phyloP scores from a whole-genome alignment of 2,888 invertebrate genomes.

The Troides aeacus region DNA sequence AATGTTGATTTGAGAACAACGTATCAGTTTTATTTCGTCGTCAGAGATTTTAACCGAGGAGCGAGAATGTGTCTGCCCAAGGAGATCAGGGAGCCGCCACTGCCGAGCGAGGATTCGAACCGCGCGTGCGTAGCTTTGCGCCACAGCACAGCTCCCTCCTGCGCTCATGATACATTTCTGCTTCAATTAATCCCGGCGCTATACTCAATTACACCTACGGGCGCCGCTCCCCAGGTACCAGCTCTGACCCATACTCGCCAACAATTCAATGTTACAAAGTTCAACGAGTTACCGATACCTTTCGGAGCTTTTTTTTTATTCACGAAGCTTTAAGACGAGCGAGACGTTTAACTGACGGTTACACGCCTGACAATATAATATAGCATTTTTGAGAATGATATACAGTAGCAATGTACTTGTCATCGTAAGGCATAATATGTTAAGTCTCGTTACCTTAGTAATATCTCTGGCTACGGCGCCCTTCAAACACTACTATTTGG shows the following conservation, averaged over 20 bases:
- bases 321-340: too few species aligned
- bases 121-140: slow-evolving; percentile 68
- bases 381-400: too few species aligned
- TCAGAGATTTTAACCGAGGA: slow-evolving; percentile 1
- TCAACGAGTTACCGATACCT: neutral
- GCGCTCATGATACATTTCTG: slow-evolving; percentile 76
- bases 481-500: too few species aligned
- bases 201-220: slow-evolving; percentile 71
- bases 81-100: slow-evolving; percentile 61
- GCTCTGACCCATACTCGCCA: slow-evolving; percentile 36
- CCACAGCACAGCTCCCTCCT: slow-evolving; percentile 61
- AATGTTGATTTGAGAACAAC: neutral
- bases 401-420: too few species aligned
- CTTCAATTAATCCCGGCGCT: slow-evolving; percentile 74
- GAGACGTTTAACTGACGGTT: too few species aligned
- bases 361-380: too few species aligned
- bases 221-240: slow-evolving; percentile 44
- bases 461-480: too few species aligned
- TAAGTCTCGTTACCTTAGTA: too few species aligned
- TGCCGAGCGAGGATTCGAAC: slow-evolving; percentile 58
- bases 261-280: slow-evolving; percentile 9
- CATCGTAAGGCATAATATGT: too few species aligned
- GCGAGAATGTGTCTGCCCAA: slow-evolving; percentile 35
- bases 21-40: slow-evolving; percentile 22
- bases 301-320: too few species aligned